phyloP scores from a whole-genome alignment of 2,888 invertebrate genomes.

The Xestia ashworthii region DNA sequence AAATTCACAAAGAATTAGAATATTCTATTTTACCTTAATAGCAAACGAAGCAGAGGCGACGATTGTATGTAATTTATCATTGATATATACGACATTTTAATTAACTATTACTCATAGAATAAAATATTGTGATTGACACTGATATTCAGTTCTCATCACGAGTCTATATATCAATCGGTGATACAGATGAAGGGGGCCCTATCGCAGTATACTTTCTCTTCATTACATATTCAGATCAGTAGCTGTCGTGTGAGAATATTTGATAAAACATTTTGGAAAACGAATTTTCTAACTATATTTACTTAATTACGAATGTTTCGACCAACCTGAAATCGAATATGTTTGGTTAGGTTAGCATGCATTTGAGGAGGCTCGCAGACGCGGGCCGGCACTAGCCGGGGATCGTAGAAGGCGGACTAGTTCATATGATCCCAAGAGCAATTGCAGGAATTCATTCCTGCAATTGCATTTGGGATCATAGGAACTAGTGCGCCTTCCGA shows the following conservation, averaged over 20 bases:
- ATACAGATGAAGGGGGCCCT: conserved; percentile 34
- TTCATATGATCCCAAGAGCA: too few species aligned
- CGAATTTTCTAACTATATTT: conserved; percentile 18
- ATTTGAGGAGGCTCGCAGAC: too few species aligned
- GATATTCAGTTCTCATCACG: conserved; percentile 33
- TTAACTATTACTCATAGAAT: conserved; percentile 36
- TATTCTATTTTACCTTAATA: not conserved
- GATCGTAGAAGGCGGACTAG: too few species aligned
- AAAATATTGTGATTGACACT: conserved; percentile 50
- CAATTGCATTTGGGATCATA: too few species aligned
- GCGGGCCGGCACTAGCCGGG: too few species aligned
- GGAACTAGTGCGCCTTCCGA: too few species aligned
- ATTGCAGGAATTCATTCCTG: too few species aligned
- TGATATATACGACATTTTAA: conserved; percentile 42
- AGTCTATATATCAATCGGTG: conserved; percentile 43
- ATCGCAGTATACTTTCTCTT: conserved; percentile 54
- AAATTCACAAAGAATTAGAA: conserved; percentile 3
- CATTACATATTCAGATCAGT: conserved; percentile 55
- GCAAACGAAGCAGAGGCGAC: not conserved
- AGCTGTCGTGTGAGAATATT: conserved; percentile 42
- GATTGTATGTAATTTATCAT: conserved; percentile 31
- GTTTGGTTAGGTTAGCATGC: too few species aligned
- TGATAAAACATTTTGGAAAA: conserved; percentile 35
- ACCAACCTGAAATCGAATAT: not conserved
- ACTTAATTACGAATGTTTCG: conserved; percentile 22